Conservation (phyloP, 2,888 invertebrate species). For the Ichneumoninae sp. region DNA sequence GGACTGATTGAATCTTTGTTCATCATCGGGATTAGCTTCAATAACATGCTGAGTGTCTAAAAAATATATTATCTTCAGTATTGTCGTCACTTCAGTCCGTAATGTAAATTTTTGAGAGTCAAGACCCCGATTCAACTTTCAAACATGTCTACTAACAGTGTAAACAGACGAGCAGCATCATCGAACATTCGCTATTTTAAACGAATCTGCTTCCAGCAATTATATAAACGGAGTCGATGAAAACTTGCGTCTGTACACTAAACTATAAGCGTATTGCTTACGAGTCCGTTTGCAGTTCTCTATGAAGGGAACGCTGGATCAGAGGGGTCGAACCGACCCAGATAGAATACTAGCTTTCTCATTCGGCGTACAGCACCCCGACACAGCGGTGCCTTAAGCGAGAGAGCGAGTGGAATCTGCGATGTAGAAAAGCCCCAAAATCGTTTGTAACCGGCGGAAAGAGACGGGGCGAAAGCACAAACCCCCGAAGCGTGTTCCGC, state of each 20-base stretch:
- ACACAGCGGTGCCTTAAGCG: neutral
- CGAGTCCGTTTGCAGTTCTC: neutral
- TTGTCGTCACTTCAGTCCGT: neutral
- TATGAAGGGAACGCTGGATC: neutral
- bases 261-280: neutral
- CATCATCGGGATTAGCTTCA: neutral
- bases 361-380: neutral
- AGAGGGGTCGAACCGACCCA: neutral
- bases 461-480: slow-evolving; percentile 42
- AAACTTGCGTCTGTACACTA: neutral
- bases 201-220: neutral
- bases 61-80: neutral
- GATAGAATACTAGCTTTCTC: neutral
- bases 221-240: neutral
- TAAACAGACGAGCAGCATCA: neutral
- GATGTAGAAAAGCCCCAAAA: slow-evolving; percentile 56
- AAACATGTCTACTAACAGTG: neutral
- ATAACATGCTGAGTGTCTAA: neutral
- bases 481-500: slow-evolving; percentile 58
- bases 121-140: neutral
- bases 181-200: neutral
- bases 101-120: neutral
- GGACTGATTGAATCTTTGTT: neutral
- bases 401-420: slow-evolving; percentile 18
- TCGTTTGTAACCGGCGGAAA: slow-evolving; percentile 57